A percentile compares a stretch with the other conserved stretches of the same genome.
Evolutionary conservation across 2,797 vertebrate species (phyloP).

Genomic region (Diceros bicornis): DNA sequence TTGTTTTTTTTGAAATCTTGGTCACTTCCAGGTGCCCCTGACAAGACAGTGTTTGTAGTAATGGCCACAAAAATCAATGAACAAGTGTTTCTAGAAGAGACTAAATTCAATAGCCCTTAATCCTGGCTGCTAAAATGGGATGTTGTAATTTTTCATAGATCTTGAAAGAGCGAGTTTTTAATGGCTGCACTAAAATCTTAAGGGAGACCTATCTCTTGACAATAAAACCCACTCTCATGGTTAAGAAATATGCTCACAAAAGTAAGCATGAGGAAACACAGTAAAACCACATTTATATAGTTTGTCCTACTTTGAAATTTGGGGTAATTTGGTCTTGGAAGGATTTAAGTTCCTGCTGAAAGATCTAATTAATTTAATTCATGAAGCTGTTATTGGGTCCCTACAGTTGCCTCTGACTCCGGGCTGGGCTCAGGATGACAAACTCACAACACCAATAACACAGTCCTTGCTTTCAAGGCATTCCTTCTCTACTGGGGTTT

Average conservation of each 20-base stretch:
- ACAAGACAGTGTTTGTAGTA: constrained; percentile 20
- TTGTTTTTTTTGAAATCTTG: constrained; percentile 34
- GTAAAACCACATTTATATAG: constrained; percentile 37
- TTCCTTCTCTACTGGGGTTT: neutral
- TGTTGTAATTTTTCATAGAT: constrained; percentile 44
- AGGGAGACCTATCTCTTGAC: constrained; percentile 7
- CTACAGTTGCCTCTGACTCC: neutral
- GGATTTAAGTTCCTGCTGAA: constrained; percentile 55
- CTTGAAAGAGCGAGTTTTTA: neutral
- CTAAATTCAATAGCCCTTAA: constrained; percentile 26
- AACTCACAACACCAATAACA: neutral
- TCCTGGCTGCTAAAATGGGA: neutral
- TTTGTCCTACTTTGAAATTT: constrained; percentile 65
- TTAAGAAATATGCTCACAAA: constrained; percentile 22
- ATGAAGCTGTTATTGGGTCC: neutral
- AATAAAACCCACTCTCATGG: neutral
- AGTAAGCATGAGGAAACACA: neutral
- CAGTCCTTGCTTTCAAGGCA: neutral
- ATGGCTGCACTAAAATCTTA: constrained; percentile 18
- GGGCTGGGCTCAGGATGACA: neutral
- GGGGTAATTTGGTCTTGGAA: constrained; percentile 20
- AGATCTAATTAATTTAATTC: constrained; percentile 42
- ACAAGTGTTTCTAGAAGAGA: constrained; percentile 63
- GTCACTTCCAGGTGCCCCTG: neutral
- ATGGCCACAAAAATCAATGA: constrained; percentile 44